Base-by-base conservation (phyloP, 2,113 vertebrate species). In the Microcebus jonahi region DNA sequence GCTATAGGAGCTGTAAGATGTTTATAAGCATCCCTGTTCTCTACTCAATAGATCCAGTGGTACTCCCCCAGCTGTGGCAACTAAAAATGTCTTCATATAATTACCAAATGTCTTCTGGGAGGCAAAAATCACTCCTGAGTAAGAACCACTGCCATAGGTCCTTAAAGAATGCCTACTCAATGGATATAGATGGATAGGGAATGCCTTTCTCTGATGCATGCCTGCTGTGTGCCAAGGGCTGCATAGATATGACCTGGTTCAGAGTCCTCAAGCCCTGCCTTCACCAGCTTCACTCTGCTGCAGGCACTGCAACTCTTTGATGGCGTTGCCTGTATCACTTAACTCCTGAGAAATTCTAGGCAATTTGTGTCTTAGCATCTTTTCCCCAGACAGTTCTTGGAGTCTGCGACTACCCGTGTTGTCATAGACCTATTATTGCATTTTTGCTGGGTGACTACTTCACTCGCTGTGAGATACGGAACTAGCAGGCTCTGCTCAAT, bases 151-250 rank as follows among this genome's bases (percentile, higher is more conserved):
- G 34, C 4, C 7, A 8, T 15, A 3, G 34, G 21, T n/a, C 6
- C 21, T 73, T 85, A 55, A 71, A 42, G 12, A 53, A 53, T 36
- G 10, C 13, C 76, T 73, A 0, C 11, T 42, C 5, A 15, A 1
- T 17, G 27, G 36, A 20, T 23, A 9, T 0, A 27, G 15, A 34
- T 7, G 29, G 29, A 17, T 31, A 13, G 15, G 1, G 36, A 71
- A 50, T 0, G 3, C 34, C 3, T 88, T 34, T 71, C 14, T 79
- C 8, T n/a, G 10, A 34, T 29, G 5, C 1, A 50, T 5, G 39
- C 3, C 3, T 1, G 55, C 25, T 45, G 2, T 20, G 9, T 1
- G 5, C 34, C 2, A 4, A 5, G 3, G 23, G 8, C 6, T 53
- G 5, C 7, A 8, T 11, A 36, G 18, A 31, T 68, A 12, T 6